Base-by-base conservation (phyloP, 23 tunicate species). In the Diplosoma virens region DNA sequence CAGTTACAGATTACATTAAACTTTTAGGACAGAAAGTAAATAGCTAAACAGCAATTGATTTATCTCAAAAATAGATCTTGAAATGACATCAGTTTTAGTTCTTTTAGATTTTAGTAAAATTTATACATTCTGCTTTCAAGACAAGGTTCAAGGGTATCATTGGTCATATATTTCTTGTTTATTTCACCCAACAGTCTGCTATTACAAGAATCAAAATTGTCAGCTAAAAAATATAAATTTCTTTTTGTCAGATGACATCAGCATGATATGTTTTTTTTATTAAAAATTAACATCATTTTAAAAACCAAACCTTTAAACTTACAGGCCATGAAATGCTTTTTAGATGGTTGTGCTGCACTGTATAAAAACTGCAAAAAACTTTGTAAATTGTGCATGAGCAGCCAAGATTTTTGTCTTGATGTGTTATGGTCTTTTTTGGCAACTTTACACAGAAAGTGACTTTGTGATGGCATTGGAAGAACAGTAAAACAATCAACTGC, bases 61-160 rank as follows among this genome's bases (percentile, higher is more conserved):
- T 63, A 63, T 26, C 70, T 5, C 11, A 25, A 26, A 63, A 63
- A n/a, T 26, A 63, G 20, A 63, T 63, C 70, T 63, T 63, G 35
- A 63, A 4, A 28, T 63, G 70, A 6, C 70, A 63, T 63, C 70
- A 63, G 70, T 63, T 63, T 63, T 63, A 20, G 29, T 63, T 63
- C 70, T 63, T 26, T 30, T 63, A 36, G 70, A 63, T 28, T 28
- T 25, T n/a, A 63, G 70, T 63, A 36, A 63, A 28, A 63, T 26
- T 63, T 63, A 63, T n/a, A 63, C 70, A 63, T 63, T 25, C 35
- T 36, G 35, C 35, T 63, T 63, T 28, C 70, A 63, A 63, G 70
- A 25, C 20, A 36, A 63, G 35, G 70, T 63, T 63, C 70, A 63
- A 28, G 35, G 70, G 37, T 63, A 63, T 63, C 70, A 63, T 63